Base-by-base conservation (phyloP, 1,140 invertebrate genomes). In the Campoletis sonorensis region DNA sequence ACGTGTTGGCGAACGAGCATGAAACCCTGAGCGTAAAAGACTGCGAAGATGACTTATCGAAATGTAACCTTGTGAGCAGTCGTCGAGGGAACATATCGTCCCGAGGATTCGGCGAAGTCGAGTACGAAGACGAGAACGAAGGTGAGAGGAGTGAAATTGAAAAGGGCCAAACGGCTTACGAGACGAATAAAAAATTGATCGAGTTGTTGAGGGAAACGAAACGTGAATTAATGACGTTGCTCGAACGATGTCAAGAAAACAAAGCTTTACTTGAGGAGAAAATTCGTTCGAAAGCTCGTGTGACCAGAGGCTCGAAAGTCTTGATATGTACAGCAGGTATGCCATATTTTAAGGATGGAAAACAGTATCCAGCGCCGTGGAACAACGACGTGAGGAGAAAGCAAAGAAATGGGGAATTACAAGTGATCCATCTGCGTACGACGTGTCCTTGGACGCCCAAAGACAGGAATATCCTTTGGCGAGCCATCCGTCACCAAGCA, bases 271-370 rank as follows among this genome's bases (percentile, higher is more conserved):
- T 80, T 16, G 27, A 21, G 13, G 30, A 68, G 54, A 85, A 78
- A 40, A 58, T 80, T 26, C 68, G 80, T 54, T 0, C 23, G 45
- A 37, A 13, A 21, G 27, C 68, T 82, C n/a, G 1, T 26, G 67
- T 77, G 10, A 21, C 58, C 11, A 86, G 84, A 76, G 58, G 64
- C 33, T 4, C 54, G 21, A 45, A 79, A 51, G 70, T 79, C 18
- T 21, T 81, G 67, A 75, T 71, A 40, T 45, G 45, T 40, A 21
- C 67, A 11, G 87, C 89, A 61, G 91, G 89, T 5, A 91, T 91
- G 84, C 92, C 92, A 4, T 93, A 93, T 80, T 93, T 93, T 54
- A 92, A 92, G 81, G 92, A 92, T 21, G 85, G 81, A 45, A 78
- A 89, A 70, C 84, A 82, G 10, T 92, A 90, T 78, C 82, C 82